A percentile compares a stretch with the other conserved stretches of the same genome.
These are phyloP conservation scores for Diabrotica undecimpunctata DNA, from an alignment of 1,140 invertebrate genomes.

Conservation along the genomic window DNA sequence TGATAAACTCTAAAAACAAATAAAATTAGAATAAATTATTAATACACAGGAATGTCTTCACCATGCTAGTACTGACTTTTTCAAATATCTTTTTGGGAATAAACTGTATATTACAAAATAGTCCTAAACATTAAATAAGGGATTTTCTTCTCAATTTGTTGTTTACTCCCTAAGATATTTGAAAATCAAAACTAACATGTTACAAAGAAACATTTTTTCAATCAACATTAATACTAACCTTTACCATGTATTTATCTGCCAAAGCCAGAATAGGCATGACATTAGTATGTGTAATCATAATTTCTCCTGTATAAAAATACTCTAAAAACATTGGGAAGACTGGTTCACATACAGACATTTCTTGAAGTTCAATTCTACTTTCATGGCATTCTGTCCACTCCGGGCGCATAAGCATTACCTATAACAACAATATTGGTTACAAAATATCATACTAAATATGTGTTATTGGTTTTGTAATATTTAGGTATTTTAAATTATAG, in stretches of 20 bases:
- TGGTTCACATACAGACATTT: conserved; percentile 75
- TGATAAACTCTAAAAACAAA: conserved; percentile 67
- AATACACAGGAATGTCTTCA: too few species aligned
- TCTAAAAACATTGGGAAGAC: conserved; percentile 87
- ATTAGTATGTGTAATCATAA: conserved; percentile 75
- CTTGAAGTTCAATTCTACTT: conserved; percentile 76
- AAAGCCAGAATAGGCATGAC: conserved; percentile 83
- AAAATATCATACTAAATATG: not conserved
- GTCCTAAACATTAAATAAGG: too few species aligned
- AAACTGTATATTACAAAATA: too few species aligned
- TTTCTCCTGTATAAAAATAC: conserved; percentile 91
- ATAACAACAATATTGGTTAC: conserved; percentile 26
- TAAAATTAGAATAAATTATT: not conserved
- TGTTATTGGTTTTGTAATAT: not conserved
- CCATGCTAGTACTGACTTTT: too few species aligned
- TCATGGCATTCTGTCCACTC: conserved; percentile 89
- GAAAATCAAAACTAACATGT: too few species aligned
- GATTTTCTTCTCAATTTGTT: too few species aligned
- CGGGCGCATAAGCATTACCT: conserved; percentile 93
- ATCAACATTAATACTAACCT: conserved; percentile 50
- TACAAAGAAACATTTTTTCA: too few species aligned
- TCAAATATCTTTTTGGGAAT: too few species aligned
- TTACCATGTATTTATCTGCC: conserved; percentile 93
- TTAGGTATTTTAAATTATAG: not conserved
- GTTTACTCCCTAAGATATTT: too few species aligned